Conservation (phyloP, 2,888 invertebrate species). For the Acanthacorydalis orientalis region DNA sequence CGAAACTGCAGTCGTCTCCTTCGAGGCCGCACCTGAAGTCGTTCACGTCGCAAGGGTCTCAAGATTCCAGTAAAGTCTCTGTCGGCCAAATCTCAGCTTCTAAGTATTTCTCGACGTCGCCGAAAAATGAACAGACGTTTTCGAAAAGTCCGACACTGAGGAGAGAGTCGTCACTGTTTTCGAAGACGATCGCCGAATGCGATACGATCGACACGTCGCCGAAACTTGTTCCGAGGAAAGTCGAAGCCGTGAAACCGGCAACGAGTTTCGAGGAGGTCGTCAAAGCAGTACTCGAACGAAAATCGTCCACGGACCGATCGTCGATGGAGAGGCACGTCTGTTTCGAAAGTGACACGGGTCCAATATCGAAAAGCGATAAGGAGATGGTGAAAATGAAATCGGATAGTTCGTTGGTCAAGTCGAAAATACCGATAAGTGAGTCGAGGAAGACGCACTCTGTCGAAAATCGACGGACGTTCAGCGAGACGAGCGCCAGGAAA, state of each 20-base stretch:
- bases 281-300: conserved; percentile 3
- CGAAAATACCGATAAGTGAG: conserved; percentile 6
- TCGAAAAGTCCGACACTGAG: conserved; percentile 9
- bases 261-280: conserved; percentile 4
- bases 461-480: background rate
- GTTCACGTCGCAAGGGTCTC: conserved; percentile 18
- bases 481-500: background rate
- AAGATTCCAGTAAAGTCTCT: conserved; percentile 6
- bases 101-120: conserved; percentile 1
- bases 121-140: background rate
- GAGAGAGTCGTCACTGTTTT: conserved; percentile 5
- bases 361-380: conserved; percentile 2
- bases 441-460: background rate
- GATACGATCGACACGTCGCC: conserved; percentile 4
- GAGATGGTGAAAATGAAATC: conserved; percentile 2
- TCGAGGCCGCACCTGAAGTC: conserved; percentile 22
- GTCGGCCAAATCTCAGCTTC: background rate
- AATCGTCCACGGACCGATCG: conserved; percentile 5
- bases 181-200: conserved; percentile 5
- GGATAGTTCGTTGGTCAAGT: conserved; percentile 5
- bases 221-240: conserved; percentile 2
- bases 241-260: background rate
- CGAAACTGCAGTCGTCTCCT: conserved; percentile 11
- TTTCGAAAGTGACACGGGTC: conserved; percentile 7
- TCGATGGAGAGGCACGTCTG: conserved; percentile 9